These are phyloP conservation scores for Criorhina ranunculi DNA, from an alignment of 2,888 invertebrate species.

Conservation along the genomic window DNA sequence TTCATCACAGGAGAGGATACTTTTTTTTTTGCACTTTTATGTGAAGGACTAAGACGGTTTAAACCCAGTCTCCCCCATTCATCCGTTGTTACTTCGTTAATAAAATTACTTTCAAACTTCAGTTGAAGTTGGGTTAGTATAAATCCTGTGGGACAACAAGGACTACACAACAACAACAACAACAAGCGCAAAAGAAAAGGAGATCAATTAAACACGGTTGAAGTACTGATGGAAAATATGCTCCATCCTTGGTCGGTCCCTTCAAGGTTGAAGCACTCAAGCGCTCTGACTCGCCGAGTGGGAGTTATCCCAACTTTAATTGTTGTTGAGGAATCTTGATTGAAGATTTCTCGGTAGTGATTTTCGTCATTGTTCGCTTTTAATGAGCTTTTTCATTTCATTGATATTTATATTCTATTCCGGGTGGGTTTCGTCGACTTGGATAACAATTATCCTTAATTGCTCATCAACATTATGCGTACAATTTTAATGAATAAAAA, in stretches of 20 bases:
- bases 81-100: constrained; percentile 38
- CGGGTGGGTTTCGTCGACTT: neutral
- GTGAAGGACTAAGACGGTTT: constrained; percentile 17
- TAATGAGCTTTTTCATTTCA: constrained; percentile 23
- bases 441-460: constrained; percentile 26
- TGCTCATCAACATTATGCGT: constrained; percentile 18
- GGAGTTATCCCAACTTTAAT: constrained; percentile 46
- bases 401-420: constrained; percentile 18
- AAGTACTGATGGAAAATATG: constrained; percentile 61
- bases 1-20: neutral
- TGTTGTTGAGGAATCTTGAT: constrained; percentile 51
- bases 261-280: constrained; percentile 40
- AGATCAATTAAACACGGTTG: constrained; percentile 69
- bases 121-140: neutral
- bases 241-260: constrained; percentile 18
- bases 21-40: constrained; percentile 20
- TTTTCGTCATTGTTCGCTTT: constrained; percentile 49
- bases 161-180: neutral
- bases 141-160: constrained; percentile 25
- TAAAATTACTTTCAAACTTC: constrained; percentile 64
- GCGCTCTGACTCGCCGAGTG: neutral
- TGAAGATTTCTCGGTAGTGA: constrained; percentile 52
- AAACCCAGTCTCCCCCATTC: neutral
- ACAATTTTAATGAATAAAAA: constrained; percentile 13
- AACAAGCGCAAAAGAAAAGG: constrained; percentile 7